Conservation (phyloP, 2,113 vertebrate species). For the Pelmatolapia mariae region DNA sequence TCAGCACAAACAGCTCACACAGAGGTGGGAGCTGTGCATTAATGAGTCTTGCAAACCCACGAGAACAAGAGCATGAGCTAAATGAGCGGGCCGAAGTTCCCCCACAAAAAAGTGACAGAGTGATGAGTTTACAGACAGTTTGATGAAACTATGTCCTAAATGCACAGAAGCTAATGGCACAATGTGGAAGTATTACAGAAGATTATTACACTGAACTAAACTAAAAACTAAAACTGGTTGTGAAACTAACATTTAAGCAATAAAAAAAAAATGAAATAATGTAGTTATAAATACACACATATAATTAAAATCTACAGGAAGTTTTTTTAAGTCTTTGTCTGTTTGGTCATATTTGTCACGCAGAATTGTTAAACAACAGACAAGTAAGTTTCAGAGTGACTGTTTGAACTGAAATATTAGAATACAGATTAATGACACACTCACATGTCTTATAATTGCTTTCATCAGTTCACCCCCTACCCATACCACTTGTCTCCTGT, state of each 20-base stretch:
- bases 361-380: too few relatives aligned
- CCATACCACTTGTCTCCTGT: too few relatives aligned
- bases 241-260: too few relatives aligned
- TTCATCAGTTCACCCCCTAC: too few relatives aligned
- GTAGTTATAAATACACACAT: too few relatives aligned
- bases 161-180: background rate
- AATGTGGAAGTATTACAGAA: background rate
- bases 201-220: background rate
- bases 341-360: background rate
- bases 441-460: too few relatives aligned
- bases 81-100: fast-evolving
- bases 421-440: too few relatives aligned
- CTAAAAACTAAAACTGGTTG: background rate
- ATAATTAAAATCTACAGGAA: background rate
- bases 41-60: fast-evolving
- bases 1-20: background rate
- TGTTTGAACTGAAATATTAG: too few relatives aligned
- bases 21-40: background rate
- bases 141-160: background rate
- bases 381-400: too few relatives aligned
- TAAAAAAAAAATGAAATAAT: background rate
- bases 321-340: background rate
- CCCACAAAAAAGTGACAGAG: fast-evolving
- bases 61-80: fast-evolving
- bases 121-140: background rate